These are phyloP conservation scores for Caenorhabditis parvicauda DNA, from an alignment of 2,888 invertebrate species.

Conservation along the genomic window DNA sequence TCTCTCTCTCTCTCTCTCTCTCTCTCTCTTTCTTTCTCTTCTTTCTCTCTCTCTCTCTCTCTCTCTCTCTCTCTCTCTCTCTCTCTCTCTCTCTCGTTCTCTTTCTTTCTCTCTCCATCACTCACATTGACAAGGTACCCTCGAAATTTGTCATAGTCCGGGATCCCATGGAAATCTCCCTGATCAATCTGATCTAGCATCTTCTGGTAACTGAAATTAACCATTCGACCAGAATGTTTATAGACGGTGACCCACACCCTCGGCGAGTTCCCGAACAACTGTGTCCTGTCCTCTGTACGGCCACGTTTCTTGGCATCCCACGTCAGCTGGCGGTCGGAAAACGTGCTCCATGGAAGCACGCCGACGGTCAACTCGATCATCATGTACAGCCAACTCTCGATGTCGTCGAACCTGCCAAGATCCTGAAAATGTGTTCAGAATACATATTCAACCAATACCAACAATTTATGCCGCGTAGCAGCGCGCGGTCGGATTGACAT, in stretches of 20 bases:
- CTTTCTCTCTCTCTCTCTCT: neutral
- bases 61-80: constrained; percentile 5
- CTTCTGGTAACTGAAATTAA: neutral
- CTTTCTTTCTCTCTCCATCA: constrained; percentile 4
- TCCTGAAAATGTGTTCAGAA: constrained; percentile 13
- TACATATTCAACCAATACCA: neutral
- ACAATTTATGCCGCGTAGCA: too few relatives aligned
- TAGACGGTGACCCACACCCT: constrained; percentile 5
- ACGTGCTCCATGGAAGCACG: constrained; percentile 44
- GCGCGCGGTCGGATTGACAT: neutral
- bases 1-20: constrained; percentile 1
- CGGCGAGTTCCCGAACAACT: constrained; percentile 15
- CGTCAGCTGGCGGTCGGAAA: constrained; percentile 26
- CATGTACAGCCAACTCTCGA: constrained; percentile 50
- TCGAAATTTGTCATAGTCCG: too few relatives aligned
- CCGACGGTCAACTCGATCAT: constrained; percentile 45
- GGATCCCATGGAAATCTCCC: too few relatives aligned
- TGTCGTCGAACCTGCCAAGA: constrained; percentile 41
- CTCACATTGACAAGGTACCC: too few relatives aligned
- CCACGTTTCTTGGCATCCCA: constrained; percentile 12
- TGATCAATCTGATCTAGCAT: neutral
- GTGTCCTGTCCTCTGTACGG: constrained; percentile 4
- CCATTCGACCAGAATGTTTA: neutral
- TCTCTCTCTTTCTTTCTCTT: constrained; percentile 1
- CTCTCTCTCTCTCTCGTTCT: constrained; percentile 10